Evolutionary conservation across 2,797 vertebrate genomes (phyloP).

Genomic region (Epinephelus awoara): DNA sequence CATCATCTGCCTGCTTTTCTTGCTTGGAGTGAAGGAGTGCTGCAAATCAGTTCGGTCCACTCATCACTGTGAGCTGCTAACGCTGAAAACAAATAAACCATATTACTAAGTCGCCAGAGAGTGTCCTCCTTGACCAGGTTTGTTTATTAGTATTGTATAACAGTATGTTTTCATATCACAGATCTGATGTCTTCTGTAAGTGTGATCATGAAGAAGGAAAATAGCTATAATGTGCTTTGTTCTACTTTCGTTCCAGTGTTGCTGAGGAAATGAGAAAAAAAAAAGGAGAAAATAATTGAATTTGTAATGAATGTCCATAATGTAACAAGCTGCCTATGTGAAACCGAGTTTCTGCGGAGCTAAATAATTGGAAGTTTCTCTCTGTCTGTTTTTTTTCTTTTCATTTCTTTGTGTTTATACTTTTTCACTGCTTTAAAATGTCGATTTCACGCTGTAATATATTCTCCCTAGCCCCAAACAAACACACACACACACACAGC

Average conservation of each 20-base stretch:
- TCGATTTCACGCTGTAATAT: not conserved
- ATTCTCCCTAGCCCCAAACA: not conserved
- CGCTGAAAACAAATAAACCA: not conserved
- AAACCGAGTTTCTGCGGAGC: not conserved
- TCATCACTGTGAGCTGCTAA: not conserved
- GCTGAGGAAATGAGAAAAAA: constrained; percentile 37
- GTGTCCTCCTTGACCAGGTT: not conserved
- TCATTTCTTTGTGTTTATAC: constrained; percentile 1
- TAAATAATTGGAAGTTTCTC: not conserved
- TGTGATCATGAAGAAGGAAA: constrained; percentile 7
- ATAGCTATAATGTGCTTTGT: constrained; percentile 17
- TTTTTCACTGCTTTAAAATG: not conserved
- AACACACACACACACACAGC: not conserved
- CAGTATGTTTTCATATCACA: not conserved
- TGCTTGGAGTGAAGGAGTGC: constrained; percentile 23
- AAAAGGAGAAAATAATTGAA: constrained; percentile 24
- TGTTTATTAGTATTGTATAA: not conserved
- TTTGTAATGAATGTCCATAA: constrained; percentile 36
- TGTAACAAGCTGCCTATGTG: constrained; percentile 10
- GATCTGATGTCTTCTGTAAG: constrained; percentile 12
- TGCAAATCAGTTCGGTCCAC: constrained; percentile 7
- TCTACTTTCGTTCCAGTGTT: constrained; percentile 15
- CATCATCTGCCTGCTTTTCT: constrained; percentile 53
- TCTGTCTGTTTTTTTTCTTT: not conserved
- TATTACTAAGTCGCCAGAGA: not conserved